Evolutionary conservation across 1,140 invertebrate species (phyloP), one percentile per base, ranked within the genome.

Genomic region (Neodiprion lecontei): DNA sequence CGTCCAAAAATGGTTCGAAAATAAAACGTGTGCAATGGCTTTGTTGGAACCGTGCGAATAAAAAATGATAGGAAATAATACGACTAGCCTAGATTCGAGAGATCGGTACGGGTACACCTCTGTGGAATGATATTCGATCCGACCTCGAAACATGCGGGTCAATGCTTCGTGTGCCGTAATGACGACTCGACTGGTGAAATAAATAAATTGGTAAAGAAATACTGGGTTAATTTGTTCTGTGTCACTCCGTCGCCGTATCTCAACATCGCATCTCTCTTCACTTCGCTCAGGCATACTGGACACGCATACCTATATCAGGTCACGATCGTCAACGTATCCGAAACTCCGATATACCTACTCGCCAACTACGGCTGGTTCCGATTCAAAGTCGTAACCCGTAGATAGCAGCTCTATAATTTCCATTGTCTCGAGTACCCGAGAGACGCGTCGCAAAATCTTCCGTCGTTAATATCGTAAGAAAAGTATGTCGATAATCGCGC

Each of bases 191-290:
- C 28, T 40, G 28, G 28, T 61, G 53, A 61, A 61, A 61, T 61
- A 17, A 61, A 61, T 61, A 61, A 61, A 61, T 61, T 61, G 53
- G 53, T 61, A 61, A 61, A 61, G 53, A 61, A 61, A 61, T 61
- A 61, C 53, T 61, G 53, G 53, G 53, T 61, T 61, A 61, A 61
- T 61, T 61, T 61, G 53, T 61, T 61, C 53, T 12, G 53, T 61
- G 53, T 61, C 53, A 61, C 53, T 61, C 53, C 53, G 53, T 61
- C 53, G 53, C 11, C 53, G 53, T 61, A 61, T 61, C 53, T 61
- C 8, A 61, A 61, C 4, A 12, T 17, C 11, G 11, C 53, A 61
- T 61, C 53, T 61, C 53, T 61, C 53, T 61, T 61, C n/a, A 12
- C n/a, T 11, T 61, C 11, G n/a, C n/a, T 61, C 8, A 14, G 11